phyloP scores from a whole-genome alignment of 2,888 invertebrate species.

The Ectemnius lituratus region DNA sequence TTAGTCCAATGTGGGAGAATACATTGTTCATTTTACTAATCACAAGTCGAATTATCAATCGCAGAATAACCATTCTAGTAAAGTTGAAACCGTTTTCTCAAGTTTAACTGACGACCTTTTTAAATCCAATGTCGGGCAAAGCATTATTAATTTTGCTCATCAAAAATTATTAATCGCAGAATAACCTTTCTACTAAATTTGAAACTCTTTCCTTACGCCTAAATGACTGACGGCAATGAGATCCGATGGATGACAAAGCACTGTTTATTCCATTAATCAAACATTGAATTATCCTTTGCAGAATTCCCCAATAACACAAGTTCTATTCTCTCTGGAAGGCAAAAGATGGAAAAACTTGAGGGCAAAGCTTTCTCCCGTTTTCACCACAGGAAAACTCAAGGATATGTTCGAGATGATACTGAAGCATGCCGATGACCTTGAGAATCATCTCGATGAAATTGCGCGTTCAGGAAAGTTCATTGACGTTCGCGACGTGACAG shows the following conservation, averaged over 20 bases:
- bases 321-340: constrained; percentile 76
- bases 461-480: constrained; percentile 51
- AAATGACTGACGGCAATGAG: too few relatives aligned
- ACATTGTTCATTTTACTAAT: too few relatives aligned
- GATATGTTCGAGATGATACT: constrained; percentile 78
- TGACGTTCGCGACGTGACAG: constrained; percentile 67
- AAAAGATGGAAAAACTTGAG: constrained; percentile 79
- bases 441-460: constrained; percentile 72
- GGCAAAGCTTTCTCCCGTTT: constrained; percentile 78
- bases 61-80: too few relatives aligned
- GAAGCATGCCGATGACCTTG: constrained; percentile 76
- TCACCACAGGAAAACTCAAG: constrained; percentile 79
- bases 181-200: constrained; percentile 63
- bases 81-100: too few relatives aligned
- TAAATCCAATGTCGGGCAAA: too few relatives aligned
- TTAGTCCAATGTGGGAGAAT: too few relatives aligned
- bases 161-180: constrained; percentile 5
- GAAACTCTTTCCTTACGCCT: too few relatives aligned
- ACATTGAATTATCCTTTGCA: neutral
- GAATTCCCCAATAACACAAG: constrained; percentile 78
- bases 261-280: constrained; percentile 77
- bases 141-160: too few relatives aligned
- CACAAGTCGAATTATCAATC: too few relatives aligned
- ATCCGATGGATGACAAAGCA: constrained; percentile 1
- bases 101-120: too few relatives aligned